Evolutionary conservation across 2,113 vertebrate genomes (phyloP).

Genomic region (Gavia stellata): DNA sequence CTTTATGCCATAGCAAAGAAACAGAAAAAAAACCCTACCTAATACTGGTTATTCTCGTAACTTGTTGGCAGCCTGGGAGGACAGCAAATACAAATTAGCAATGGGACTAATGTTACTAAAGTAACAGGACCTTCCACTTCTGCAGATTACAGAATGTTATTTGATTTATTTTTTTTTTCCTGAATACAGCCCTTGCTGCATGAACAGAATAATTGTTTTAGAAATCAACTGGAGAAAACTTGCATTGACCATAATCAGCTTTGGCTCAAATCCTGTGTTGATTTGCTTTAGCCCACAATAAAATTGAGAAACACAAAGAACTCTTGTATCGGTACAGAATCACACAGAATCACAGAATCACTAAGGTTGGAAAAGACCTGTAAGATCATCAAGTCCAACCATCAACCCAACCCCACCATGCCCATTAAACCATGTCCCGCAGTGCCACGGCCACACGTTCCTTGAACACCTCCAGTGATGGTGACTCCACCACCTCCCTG

Average conservation of each 20-base stretch:
- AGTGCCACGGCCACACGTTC: too few relatives aligned
- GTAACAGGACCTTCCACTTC: neutral
- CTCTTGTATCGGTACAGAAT: neutral
- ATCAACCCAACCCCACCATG: too few relatives aligned
- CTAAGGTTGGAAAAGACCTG: too few relatives aligned
- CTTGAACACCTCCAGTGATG: too few relatives aligned
- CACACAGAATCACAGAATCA: too few relatives aligned
- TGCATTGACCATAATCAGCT: constrained; percentile 6
- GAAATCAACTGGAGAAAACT: constrained; percentile 8
- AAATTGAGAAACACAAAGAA: neutral
- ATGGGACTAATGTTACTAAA: neutral
- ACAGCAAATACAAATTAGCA: neutral
- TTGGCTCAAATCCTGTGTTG: constrained; percentile 39
- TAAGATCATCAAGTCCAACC: too few relatives aligned
- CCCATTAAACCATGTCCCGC: too few relatives aligned
- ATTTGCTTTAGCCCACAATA: constrained; percentile 19
- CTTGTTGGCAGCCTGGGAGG: neutral
- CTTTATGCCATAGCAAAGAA: neutral
- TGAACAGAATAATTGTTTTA: neutral
- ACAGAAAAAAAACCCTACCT: neutral
- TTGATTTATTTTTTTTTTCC: neutral
- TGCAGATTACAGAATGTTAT: neutral
- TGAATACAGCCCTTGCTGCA: neutral
- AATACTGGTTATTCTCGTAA: neutral
- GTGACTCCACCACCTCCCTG: too few relatives aligned